Evolutionary conservation across 2,797 vertebrate genomes (phyloP).

Genomic region (Sebastes glaucus): DNA sequence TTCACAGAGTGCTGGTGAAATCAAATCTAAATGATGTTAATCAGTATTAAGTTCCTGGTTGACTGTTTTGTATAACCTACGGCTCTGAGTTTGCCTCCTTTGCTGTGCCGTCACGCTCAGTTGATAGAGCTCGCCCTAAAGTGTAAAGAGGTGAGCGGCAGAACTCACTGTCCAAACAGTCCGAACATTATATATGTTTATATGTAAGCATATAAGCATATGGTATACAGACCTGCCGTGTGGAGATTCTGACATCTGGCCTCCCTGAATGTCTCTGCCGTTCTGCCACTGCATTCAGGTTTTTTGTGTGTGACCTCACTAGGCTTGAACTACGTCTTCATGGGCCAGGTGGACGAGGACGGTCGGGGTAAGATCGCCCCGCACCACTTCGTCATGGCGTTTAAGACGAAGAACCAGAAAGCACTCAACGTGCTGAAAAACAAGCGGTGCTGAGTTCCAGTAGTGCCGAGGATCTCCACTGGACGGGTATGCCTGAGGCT

Average conservation of each 20-base stretch:
- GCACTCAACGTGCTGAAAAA: conserved; percentile 89
- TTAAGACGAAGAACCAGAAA: conserved; percentile 96
- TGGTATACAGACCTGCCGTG: conserved; percentile 30
- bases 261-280: conserved; percentile 85
- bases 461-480: conserved; percentile 5
- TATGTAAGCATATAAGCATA: conserved; percentile 66
- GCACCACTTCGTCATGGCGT: conserved; percentile 92
- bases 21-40: not conserved
- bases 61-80: conserved; percentile 58
- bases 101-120: conserved; percentile 31
- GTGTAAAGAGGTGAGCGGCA: conserved; percentile 66
- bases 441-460: conserved; percentile 87
- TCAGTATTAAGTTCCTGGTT: conserved; percentile 16
- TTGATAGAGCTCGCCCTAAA: conserved; percentile 7
- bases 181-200: conserved; percentile 59
- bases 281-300: conserved; percentile 86
- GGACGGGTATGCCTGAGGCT: conserved; percentile 2
- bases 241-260: conserved; percentile 69
- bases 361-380: conserved; percentile 92
- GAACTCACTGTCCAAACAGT: conserved; percentile 72
- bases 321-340: conserved; percentile 99
- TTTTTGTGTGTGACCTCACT: conserved; percentile 82
- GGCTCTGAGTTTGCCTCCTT: conserved; percentile 78
- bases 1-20: not conserved
- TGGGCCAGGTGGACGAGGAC: conserved; percentile 94